Evolutionary conservation across 2,888 invertebrate genomes (phyloP), one percentile per base, ranked within the genome.

Genomic region (Leptinotarsa rubiginosa): DNA sequence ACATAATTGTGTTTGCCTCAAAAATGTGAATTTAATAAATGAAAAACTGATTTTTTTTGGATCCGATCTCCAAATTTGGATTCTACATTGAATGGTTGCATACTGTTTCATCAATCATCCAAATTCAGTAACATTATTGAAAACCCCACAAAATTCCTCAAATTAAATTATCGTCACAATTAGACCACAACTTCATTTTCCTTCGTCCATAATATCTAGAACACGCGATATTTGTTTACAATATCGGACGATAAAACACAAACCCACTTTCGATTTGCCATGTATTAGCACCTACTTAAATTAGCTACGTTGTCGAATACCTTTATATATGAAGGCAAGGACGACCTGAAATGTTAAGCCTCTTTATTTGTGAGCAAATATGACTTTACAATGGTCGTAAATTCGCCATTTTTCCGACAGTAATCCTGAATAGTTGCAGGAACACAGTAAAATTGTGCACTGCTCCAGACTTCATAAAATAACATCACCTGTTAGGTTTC

Each of bases 311-410:
- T 68, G 70, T 70, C 70, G 73, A 73, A 73, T 68, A 67, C 75
- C 71, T 64, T 73, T 75, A 75, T 73, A 75, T 73, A 73, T 70
- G 73, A 62, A 71, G 68, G 73, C 73, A 76, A 65, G 66, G 69
- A 73, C 75, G 75, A 71, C 75, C 73, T 69, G 70, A 70, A 75
- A 75, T 62, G 73, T 70, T 76, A 69, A 73, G 73, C 70, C 66
- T 76, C 75, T 76, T 76, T 73, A 71, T 76, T 73, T 76, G 75
- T 73, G 71, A 69, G 75, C 75, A 76, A 76, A 76, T 76, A 76
- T 73, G 69, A 76, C 73, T 76, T 73, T 73, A 76, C 73, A 73
- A 73, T 75, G 69, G 71, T 67, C 69, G 64, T 76, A 76, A 76
- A 76, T 76, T 73, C 71, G 73, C 75, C 65, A 70, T 76, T 76